A percentile compares a stretch with the other conserved stretches of the same genome.
Evolutionary conservation across 2,797 vertebrate genomes (phyloP).

Genomic region (Argentina silus): DNA sequence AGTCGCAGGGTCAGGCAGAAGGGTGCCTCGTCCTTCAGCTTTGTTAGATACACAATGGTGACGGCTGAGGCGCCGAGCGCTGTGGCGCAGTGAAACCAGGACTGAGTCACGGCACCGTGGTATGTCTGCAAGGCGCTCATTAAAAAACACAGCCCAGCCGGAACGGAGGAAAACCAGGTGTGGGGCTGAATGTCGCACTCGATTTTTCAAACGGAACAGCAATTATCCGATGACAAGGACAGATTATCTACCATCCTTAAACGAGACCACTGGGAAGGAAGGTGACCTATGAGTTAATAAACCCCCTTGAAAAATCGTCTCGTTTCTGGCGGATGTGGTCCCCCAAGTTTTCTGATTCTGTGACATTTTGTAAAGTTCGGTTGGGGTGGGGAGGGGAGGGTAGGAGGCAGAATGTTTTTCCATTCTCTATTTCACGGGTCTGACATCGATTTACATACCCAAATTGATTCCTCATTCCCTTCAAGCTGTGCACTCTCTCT

Average conservation of each 20-base stretch:
- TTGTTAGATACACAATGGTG: not conserved
- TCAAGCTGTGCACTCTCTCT: not conserved
- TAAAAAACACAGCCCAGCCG: conserved; percentile 33
- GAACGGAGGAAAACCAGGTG: conserved; percentile 30
- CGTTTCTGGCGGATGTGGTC: not conserved
- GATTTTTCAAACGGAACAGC: conserved; percentile 30
- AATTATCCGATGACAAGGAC: conserved; percentile 37
- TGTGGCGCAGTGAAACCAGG: not conserved
- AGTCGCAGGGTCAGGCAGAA: not conserved
- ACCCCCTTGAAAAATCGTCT: not conserved
- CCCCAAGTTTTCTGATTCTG: conserved; percentile 6
- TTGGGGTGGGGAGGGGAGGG: conserved; percentile 23
- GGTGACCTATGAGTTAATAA: not conserved
- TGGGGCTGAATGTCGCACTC: not conserved
- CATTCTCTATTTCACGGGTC: not conserved
- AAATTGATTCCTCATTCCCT: conserved; percentile 26
- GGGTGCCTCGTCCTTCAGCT: not conserved
- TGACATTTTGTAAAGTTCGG: conserved; percentile 18
- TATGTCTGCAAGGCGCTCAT: conserved; percentile 29
- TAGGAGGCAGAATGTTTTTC: conserved; percentile 6
- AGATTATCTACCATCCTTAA: conserved; percentile 16
- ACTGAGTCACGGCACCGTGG: not conserved
- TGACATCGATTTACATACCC: conserved; percentile 34
- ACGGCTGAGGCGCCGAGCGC: not conserved
- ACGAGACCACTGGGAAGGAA: conserved; percentile 28